Percentiles rank a stretch among this genome's conserved stretches.
Evolutionary conservation across 2,113 vertebrate species (phyloP).

Genomic region (Protomyctophum bolini): DNA sequence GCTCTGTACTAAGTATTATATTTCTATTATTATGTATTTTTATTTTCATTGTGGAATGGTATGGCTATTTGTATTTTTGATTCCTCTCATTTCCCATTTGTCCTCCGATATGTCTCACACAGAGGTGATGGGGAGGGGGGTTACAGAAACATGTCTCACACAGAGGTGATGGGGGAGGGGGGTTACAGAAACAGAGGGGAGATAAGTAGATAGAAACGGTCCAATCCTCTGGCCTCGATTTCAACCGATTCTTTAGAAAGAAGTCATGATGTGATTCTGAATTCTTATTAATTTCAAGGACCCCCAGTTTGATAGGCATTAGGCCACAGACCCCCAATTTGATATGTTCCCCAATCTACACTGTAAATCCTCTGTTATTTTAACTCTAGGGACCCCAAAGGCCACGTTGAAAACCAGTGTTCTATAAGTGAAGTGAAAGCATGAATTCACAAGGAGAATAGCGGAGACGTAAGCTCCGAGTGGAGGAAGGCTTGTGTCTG

Average conservation of each 20-base stretch:
- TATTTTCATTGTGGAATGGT: slow-evolving; percentile 51
- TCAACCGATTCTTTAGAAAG: too few relatives aligned
- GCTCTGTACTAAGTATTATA: slow-evolving; percentile 52
- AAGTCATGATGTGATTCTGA: too few relatives aligned
- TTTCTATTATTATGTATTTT: slow-evolving; percentile 43
- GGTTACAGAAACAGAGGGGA: background rate
- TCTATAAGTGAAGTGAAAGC: background rate
- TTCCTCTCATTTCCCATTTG: slow-evolving; percentile 39
- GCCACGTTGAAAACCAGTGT: too few relatives aligned
- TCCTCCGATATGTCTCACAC: slow-evolving; percentile 38
- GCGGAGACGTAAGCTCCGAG: background rate
- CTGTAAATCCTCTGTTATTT: too few relatives aligned
- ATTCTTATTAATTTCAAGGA: too few relatives aligned
- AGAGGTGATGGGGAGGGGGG: slow-evolving; percentile 9
- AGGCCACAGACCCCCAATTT: too few relatives aligned
- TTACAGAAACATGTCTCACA: slow-evolving; percentile 41
- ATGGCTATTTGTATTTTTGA: slow-evolving; percentile 54
- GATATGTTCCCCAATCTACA: too few relatives aligned
- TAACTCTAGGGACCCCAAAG: too few relatives aligned
- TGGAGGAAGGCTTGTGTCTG: background rate
- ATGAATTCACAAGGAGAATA: background rate
- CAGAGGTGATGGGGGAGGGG: slow-evolving; percentile 6
- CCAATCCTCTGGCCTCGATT: background rate
- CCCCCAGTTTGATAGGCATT: too few relatives aligned
- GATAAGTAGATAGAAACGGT: background rate